phyloP scores from a whole-genome alignment of 2,888 invertebrate species.

The Trissolcus brochymenae region DNA sequence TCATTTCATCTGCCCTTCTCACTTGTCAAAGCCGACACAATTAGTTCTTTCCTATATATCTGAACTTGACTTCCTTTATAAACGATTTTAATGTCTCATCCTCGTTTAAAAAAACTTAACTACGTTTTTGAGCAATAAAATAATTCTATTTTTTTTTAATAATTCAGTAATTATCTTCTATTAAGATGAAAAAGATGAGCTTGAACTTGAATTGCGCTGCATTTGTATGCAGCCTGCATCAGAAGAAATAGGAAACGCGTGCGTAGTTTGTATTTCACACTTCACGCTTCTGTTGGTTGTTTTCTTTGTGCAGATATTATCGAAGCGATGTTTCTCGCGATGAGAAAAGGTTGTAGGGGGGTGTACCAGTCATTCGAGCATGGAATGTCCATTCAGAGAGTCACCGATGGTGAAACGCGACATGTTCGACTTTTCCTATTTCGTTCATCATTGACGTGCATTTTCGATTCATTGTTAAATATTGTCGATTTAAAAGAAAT shows the following conservation, averaged over 20 bases:
- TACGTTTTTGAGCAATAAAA: too few species aligned
- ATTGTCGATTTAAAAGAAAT: too few species aligned
- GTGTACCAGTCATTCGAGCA: slow-evolving; percentile 25
- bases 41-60: not conserved
- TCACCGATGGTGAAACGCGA: slow-evolving; percentile 22
- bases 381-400: slow-evolving; percentile 21
- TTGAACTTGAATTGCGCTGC: not conserved
- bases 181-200: not conserved
- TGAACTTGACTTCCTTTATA: too few species aligned
- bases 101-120: too few species aligned
- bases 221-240: not conserved
- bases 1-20: not conserved
- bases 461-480: not conserved
- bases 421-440: slow-evolving; percentile 25
- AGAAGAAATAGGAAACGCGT: slow-evolving; percentile 11
- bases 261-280: slow-evolving; percentile 54
- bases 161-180: too few species aligned
- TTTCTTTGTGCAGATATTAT: slow-evolving; percentile 47
- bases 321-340: slow-evolving; percentile 33
- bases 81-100: too few species aligned
- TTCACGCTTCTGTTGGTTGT: slow-evolving; percentile 55
- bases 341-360: slow-evolving; percentile 25
- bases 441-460: not conserved
- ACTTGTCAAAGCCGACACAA: not conserved
- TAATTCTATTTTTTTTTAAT: too few species aligned